These are phyloP conservation scores for Cyclargus thomasi DNA, from an alignment of 1,140 invertebrate genomes.

Conservation along the genomic window DNA sequence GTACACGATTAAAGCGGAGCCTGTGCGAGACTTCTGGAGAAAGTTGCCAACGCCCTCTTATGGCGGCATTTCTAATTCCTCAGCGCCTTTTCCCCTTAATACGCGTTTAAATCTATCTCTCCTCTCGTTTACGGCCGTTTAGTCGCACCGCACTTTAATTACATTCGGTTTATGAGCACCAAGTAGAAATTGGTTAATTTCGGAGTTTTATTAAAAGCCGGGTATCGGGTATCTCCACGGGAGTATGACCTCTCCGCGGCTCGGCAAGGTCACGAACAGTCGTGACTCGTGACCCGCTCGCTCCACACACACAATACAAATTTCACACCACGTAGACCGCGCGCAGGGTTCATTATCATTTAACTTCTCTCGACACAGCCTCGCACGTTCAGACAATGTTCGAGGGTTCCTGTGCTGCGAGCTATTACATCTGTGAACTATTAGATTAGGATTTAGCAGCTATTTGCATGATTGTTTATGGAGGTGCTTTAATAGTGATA, in stretches of 20 bases:
- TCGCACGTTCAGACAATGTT: conserved; percentile 22
- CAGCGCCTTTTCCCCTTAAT: conserved; percentile 58
- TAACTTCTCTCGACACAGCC: conserved; percentile 28
- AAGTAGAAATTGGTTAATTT: neutral
- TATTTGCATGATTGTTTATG: conserved; percentile 1
- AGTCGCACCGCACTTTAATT: conserved; percentile 22
- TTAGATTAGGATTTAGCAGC: neutral
- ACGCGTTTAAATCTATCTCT: conserved; percentile 50
- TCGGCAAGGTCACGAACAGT: conserved; percentile 70
- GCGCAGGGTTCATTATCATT: conserved; percentile 51
- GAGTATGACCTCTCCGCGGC: conserved; percentile 61
- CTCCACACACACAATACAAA: conserved; percentile 38
- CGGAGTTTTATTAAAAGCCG: conserved; percentile 20
- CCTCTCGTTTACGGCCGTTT: conserved; percentile 32
- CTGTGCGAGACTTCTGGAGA: conserved; percentile 48
- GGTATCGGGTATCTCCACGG: conserved; percentile 54
- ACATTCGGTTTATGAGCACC: neutral
- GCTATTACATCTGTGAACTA: neutral
- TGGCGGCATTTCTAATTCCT: conserved; percentile 66
- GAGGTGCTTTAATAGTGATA: neutral
- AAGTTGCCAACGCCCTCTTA: conserved; percentile 64
- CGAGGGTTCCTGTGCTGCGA: neutral
- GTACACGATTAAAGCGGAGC: conserved; percentile 25
- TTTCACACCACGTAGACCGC: conserved; percentile 36
- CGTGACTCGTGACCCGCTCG: conserved; percentile 68